These are phyloP conservation scores for Drosophila gunungcola DNA, from an alignment of 1,140 invertebrate genomes.

Conservation along the genomic window DNA sequence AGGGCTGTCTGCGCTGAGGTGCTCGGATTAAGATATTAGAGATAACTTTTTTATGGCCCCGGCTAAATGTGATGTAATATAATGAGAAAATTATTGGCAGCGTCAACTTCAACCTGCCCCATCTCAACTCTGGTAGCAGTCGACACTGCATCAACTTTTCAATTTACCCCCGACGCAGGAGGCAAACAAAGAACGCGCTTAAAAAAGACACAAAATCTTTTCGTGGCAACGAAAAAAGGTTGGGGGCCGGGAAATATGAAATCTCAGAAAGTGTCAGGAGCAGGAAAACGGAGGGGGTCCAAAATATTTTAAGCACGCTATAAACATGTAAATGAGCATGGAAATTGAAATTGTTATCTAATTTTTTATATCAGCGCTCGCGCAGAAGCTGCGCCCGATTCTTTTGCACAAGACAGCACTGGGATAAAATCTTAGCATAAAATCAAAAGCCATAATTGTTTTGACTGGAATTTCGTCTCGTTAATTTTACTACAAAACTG, in stretches of 20 bases:
- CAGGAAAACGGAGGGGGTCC: conserved; percentile 12
- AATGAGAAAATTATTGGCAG: conserved; percentile 78
- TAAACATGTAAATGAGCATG: conserved; percentile 84
- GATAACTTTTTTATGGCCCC: conserved; percentile 61
- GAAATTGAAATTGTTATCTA: conserved; percentile 85
- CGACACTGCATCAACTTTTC: conserved; percentile 70
- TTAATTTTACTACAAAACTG: no score
- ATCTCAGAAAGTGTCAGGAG: conserved; percentile 63
- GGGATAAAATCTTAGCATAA: background rate
- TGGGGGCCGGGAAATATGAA: conserved; percentile 49
- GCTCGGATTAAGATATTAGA: conserved; percentile 65
- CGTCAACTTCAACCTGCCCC: conserved; percentile 47
- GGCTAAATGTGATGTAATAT: conserved; percentile 54
- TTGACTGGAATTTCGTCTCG: no score
- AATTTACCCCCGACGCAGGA: conserved; percentile 58
- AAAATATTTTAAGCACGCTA: conserved; percentile 82
- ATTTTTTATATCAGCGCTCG: conserved; percentile 79
- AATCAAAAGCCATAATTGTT: no score
- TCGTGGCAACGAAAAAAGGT: conserved; percentile 5
- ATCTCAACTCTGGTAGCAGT: conserved; percentile 26
- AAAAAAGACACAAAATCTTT: conserved; percentile 76
- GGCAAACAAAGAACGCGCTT: conserved; percentile 65
- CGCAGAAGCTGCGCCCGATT: conserved; percentile 52
- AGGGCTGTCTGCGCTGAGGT: conserved; percentile 19
- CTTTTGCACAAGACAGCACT: conserved; percentile 24